Percentiles rank a stretch among this genome's conserved stretches.
These are phyloP conservation scores for Lanius collurio DNA, from an alignment of 2,113 vertebrate species.

Conservation along the genomic window DNA sequence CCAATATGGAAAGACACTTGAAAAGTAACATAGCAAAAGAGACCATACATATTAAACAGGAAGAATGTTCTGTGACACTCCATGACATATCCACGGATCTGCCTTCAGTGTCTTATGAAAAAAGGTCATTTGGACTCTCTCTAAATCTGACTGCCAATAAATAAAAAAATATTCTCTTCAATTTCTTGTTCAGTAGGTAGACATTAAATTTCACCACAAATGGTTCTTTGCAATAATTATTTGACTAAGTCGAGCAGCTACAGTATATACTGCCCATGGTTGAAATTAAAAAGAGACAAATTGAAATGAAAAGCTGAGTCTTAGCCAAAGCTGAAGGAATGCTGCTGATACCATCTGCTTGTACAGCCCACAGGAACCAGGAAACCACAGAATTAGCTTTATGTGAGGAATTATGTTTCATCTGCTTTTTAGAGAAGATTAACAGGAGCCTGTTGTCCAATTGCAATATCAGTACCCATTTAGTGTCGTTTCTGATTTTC, in stretches of 20 bases:
- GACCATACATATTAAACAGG: not conserved
- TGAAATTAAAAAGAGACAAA: constrained; percentile 43
- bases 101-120: not conserved
- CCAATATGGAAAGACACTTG: not conserved
- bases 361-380: not conserved
- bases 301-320: constrained; percentile 26
- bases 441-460: not conserved
- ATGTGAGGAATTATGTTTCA: constrained; percentile 35
- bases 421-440: constrained; percentile 24
- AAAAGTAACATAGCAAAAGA: not conserved
- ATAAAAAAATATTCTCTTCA: not conserved
- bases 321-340: constrained; percentile 30
- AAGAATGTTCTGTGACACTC: not conserved
- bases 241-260: constrained; percentile 32
- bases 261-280: not conserved
- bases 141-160: not conserved
- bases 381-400: constrained; percentile 45
- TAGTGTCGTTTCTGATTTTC: not conserved
- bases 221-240: constrained; percentile 35
- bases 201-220: not conserved
- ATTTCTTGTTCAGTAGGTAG: not conserved
- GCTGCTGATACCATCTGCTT: constrained; percentile 44
- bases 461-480: not conserved
- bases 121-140: not conserved
- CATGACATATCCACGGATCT: not conserved